phyloP scores from a whole-genome alignment of 1,140 invertebrate species.

The Eumeta japonica region DNA sequence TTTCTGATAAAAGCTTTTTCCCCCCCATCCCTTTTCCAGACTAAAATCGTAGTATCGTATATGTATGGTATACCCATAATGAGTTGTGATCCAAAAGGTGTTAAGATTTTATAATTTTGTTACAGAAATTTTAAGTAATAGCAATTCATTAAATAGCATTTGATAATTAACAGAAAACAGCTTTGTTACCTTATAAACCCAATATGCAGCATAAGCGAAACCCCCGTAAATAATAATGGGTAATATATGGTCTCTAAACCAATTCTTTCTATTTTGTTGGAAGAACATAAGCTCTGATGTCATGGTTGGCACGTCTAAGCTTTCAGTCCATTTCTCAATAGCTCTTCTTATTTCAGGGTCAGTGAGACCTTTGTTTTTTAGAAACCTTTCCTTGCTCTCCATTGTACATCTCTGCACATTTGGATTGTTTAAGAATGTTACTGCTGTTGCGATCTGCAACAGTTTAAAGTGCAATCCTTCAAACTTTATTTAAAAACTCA shows the following conservation, averaged over 20 bases:
- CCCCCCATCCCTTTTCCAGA: too few relatives aligned
- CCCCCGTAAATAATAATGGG: slow-evolving; percentile 69
- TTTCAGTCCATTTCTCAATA: slow-evolving; percentile 58
- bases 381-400: slow-evolving; percentile 75
- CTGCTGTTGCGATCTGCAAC: slow-evolving; percentile 75
- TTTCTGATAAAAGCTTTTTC: too few relatives aligned
- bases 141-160: too few relatives aligned
- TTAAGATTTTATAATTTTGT: too few relatives aligned
- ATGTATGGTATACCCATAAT: too few relatives aligned
- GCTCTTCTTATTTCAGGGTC: slow-evolving; percentile 76
- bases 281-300: slow-evolving; percentile 46
- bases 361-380: slow-evolving; percentile 77
- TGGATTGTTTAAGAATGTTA: slow-evolving; percentile 83
- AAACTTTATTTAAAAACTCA: background rate
- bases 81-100: too few relatives aligned
- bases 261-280: slow-evolving; percentile 51
- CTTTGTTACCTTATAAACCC: slow-evolving; percentile 76
- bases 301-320: slow-evolving; percentile 33
- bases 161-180: too few relatives aligned
- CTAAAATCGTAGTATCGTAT: too few relatives aligned
- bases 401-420: slow-evolving; percentile 73
- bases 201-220: slow-evolving; percentile 68
- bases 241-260: slow-evolving; percentile 67
- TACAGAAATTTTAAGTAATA: too few relatives aligned
- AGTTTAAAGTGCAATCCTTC: slow-evolving; percentile 9